These are phyloP conservation scores for Cremastinae sp. DNA, from an alignment of 2,888 invertebrate species.

Conservation along the genomic window DNA sequence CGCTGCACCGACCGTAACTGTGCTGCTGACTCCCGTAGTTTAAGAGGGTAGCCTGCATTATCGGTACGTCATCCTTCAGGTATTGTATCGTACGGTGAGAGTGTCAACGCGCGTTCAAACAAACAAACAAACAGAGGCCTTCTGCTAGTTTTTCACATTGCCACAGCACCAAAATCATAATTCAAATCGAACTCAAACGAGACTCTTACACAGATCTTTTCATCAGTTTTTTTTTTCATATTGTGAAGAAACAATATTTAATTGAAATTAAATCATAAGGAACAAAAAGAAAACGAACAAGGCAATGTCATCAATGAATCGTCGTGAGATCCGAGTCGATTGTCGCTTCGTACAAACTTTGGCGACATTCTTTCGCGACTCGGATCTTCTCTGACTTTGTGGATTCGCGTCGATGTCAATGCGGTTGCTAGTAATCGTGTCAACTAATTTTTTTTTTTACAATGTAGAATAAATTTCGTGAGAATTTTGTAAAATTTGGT, in stretches of 20 bases:
- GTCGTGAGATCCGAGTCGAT: conserved; percentile 45
- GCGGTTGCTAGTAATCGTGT: conserved; percentile 42
- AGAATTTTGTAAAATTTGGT: not conserved
- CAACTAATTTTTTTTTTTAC: conserved; percentile 9
- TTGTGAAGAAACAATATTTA: not conserved
- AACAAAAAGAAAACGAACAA: conserved; percentile 70
- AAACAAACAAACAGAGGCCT: conserved; percentile 79
- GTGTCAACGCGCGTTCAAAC: conserved; percentile 71
- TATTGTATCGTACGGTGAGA: conserved; percentile 29
- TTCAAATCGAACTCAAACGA: conserved; percentile 16
- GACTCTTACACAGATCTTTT: too few relatives aligned
- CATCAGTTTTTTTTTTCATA: not conserved
- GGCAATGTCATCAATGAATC: conserved; percentile 65
- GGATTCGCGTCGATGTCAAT: conserved; percentile 43
- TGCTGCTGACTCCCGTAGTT: conserved; percentile 78
- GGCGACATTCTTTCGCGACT: conserved; percentile 12
- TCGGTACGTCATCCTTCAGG: conserved; percentile 75
- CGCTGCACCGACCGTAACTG: conserved; percentile 78
- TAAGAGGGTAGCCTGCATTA: conserved; percentile 78
- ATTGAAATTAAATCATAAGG: conserved; percentile 46
- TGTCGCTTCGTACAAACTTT: conserved; percentile 1
- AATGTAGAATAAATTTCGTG: conserved; percentile 3
- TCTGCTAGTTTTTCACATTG: conserved; percentile 76
- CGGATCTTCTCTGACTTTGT: conserved; percentile 45
- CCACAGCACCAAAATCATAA: conserved; percentile 71